A percentile compares a stretch with the other conserved stretches of the same genome.
Evolutionary conservation across 1,140 invertebrate genomes (phyloP).

Genomic region (Dendrolimus punctatus): DNA sequence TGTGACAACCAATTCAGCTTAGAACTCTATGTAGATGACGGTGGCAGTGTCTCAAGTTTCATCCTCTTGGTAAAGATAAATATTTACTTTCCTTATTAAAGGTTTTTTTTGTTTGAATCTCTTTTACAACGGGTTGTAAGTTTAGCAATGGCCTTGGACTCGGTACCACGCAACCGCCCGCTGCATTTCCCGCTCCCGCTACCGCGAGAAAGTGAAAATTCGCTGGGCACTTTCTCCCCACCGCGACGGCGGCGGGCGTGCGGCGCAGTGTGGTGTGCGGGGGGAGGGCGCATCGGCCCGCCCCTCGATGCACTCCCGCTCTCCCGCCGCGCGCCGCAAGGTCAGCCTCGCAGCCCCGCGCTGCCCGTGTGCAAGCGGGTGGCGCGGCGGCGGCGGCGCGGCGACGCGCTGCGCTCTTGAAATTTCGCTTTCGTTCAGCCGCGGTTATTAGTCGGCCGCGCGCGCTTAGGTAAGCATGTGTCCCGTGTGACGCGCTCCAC

Average conservation of each 20-base stretch:
- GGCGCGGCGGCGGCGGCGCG: constrained; percentile 41
- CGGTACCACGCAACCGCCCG: constrained; percentile 12
- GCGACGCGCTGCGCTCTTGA: constrained; percentile 70
- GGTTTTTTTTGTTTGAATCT: background rate
- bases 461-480: constrained; percentile 66
- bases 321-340: constrained; percentile 46
- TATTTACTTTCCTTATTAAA: too few species aligned
- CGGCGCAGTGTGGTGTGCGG: too few species aligned
- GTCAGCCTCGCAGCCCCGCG: constrained; percentile 29
- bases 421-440: constrained; percentile 73
- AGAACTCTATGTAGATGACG: too few species aligned
- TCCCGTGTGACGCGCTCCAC: constrained; percentile 51
- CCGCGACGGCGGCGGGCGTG: constrained; percentile 32
- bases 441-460: constrained; percentile 70
- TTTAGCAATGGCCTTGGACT: constrained; percentile 7
- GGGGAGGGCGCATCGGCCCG: constrained; percentile 36
- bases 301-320: constrained; percentile 49
- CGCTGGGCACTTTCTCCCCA: constrained; percentile 65
- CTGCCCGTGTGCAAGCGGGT: constrained; percentile 40
- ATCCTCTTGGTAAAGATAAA: too few species aligned
- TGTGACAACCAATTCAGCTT: too few species aligned
- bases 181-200: constrained; percentile 30
- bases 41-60: too few species aligned
- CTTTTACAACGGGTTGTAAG: background rate
- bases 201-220: constrained; percentile 64